Evolutionary conservation across 1,140 invertebrate species (phyloP).

Genomic region (Drosophila teissieri): DNA sequence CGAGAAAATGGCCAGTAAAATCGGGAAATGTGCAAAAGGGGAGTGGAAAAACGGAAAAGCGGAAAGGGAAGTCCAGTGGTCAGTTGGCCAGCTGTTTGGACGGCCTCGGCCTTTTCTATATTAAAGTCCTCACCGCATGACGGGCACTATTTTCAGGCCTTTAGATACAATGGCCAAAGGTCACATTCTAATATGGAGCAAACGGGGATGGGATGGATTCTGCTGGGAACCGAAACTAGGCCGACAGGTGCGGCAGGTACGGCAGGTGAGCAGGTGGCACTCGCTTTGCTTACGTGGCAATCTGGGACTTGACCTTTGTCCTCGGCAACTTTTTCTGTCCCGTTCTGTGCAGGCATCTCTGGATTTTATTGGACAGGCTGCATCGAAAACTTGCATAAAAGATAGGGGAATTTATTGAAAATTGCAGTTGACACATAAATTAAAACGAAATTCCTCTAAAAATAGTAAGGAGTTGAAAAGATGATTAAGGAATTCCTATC

Average conservation of each 20-base stretch:
- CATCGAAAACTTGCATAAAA: constrained; percentile 20
- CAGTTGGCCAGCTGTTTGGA: constrained; percentile 37
- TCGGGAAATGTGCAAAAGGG: constrained; percentile 25
- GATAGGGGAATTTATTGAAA: constrained; percentile 22
- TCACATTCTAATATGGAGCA: constrained; percentile 50
- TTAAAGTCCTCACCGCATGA: constrained; percentile 50
- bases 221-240: constrained; percentile 46
- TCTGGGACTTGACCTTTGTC: constrained; percentile 58
- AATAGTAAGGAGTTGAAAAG: neutral
- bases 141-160: constrained; percentile 48
- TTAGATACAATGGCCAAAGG: constrained; percentile 61
- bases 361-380: constrained; percentile 11
- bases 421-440: constrained; percentile 11
- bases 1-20: constrained; percentile 43
- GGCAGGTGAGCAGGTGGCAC: constrained; percentile 15
- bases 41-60: too few species aligned
- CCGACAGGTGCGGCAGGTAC: constrained; percentile 31
- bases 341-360: constrained; percentile 15
- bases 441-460: neutral
- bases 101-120: constrained; percentile 51
- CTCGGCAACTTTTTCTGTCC: constrained; percentile 14
- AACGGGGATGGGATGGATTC: constrained; percentile 11
- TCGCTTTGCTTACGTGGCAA: constrained; percentile 39
- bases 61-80: constrained; percentile 26
- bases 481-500: too few species aligned